These are phyloP conservation scores for Trichogramma dendrolimi DNA, from an alignment of 2,888 invertebrate species.

Conservation along the genomic window DNA sequence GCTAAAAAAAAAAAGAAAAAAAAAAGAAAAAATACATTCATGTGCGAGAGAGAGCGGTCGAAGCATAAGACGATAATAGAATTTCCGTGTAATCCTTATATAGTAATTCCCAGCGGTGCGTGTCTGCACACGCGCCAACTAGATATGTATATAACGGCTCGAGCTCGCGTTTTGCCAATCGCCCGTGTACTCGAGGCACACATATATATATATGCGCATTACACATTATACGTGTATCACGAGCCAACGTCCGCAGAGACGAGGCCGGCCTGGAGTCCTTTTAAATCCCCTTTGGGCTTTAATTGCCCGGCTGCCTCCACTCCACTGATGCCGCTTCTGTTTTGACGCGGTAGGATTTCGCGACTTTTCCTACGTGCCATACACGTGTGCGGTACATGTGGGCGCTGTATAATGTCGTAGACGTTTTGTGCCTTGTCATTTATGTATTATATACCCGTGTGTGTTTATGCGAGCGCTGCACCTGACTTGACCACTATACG, in stretches of 20 bases:
- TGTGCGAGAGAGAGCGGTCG: no score
- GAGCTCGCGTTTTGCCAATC: no score
- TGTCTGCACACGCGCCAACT: slow-evolving; percentile 39
- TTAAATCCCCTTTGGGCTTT: slow-evolving; percentile 49
- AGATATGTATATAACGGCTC: not conserved
- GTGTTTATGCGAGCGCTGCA: no score
- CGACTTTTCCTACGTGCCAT: no score
- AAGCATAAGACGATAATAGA: slow-evolving; percentile 45
- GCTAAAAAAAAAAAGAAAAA: no score
- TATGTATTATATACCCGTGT: no score
- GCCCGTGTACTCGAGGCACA: not conserved
- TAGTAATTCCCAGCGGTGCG: slow-evolving; percentile 45
- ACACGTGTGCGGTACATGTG: no score
- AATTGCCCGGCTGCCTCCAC: slow-evolving; percentile 41
- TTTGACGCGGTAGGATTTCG: slow-evolving; percentile 40
- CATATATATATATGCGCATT: slow-evolving; percentile 1
- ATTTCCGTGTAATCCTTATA: slow-evolving; percentile 48
- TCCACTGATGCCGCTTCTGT: slow-evolving; percentile 30
- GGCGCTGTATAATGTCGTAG: no score
- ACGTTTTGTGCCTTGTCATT: no score
- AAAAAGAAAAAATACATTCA: no score
- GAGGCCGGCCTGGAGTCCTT: slow-evolving; percentile 32
- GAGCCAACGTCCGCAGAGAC: slow-evolving; percentile 7
- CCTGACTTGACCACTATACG: no score
- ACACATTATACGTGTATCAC: no score